phyloP scores from a whole-genome alignment of 2,113 vertebrate genomes.

The Oreochromis aureus region DNA sequence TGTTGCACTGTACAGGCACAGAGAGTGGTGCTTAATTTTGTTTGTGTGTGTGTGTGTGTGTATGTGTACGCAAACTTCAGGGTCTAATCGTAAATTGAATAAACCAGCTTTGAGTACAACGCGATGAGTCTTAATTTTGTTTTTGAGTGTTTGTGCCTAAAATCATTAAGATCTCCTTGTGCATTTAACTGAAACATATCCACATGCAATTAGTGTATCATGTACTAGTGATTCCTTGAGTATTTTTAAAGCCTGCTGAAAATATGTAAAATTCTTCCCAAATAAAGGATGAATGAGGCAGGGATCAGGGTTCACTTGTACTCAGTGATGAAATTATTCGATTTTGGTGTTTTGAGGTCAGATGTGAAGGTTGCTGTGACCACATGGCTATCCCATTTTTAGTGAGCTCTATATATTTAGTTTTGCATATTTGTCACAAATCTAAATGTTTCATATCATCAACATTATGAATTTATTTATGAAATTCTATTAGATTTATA shows the following conservation, averaged over 20 bases:
- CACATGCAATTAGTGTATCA: neutral
- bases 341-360: neutral
- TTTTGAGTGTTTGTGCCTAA: neutral
- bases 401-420: neutral
- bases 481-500: neutral
- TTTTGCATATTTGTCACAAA: neutral
- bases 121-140: neutral
- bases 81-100: constrained; percentile 53
- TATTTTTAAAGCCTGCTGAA: neutral
- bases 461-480: rapidly evolving
- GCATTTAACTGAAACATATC: neutral
- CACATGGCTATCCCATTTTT: neutral
- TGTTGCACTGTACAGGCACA: constrained; percentile 60
- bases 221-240: neutral
- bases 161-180: rapidly evolving
- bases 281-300: neutral
- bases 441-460: neutral
- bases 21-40: constrained; percentile 48
- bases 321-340: neutral
- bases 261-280: neutral
- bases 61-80: neutral
- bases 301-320: neutral
- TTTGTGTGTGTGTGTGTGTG: neutral
- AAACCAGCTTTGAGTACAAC: constrained; percentile 59
- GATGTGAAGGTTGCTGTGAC: neutral